Conservation (phyloP, 2,113 vertebrate genomes). For the Colius striatus region DNA sequence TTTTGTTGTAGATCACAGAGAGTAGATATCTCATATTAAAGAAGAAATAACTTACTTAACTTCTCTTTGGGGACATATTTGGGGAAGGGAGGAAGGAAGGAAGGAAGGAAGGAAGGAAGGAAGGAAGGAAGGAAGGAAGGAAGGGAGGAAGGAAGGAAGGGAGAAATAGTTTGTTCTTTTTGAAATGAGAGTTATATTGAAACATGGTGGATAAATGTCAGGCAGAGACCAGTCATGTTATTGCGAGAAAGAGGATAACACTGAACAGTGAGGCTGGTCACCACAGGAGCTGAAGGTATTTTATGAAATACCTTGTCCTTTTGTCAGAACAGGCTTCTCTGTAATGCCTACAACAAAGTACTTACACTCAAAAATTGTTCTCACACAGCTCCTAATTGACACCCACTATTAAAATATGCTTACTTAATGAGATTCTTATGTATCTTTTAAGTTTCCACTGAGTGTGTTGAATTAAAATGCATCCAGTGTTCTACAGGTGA, state of each 20-base stretch:
- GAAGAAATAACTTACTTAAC: background rate
- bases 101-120: no score
- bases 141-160: background rate
- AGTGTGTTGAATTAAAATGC: background rate
- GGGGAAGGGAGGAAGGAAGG: background rate
- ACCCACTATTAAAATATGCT: background rate
- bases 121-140: no score
- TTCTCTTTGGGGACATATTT: background rate
- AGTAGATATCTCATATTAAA: constrained; percentile 50
- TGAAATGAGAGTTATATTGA: background rate
- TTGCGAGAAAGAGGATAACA: background rate
- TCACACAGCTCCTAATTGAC: background rate
- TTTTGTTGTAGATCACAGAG: constrained; percentile 19
- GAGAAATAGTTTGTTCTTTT: background rate
- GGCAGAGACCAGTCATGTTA: background rate
- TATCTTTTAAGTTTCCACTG: background rate
- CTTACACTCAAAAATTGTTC: background rate
- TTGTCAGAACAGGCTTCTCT: background rate
- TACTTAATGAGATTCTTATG: background rate
- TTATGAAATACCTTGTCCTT: background rate
- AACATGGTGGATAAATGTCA: background rate
- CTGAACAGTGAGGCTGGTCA: background rate
- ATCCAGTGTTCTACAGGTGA: background rate
- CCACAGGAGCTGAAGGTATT: constrained; percentile 9
- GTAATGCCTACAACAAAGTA: background rate